Percentiles rank a stretch among this genome's conserved stretches.
These are phyloP conservation scores for Caerostris extrusa DNA, from an alignment of 1,140 invertebrate species.

Conservation along the genomic window DNA sequence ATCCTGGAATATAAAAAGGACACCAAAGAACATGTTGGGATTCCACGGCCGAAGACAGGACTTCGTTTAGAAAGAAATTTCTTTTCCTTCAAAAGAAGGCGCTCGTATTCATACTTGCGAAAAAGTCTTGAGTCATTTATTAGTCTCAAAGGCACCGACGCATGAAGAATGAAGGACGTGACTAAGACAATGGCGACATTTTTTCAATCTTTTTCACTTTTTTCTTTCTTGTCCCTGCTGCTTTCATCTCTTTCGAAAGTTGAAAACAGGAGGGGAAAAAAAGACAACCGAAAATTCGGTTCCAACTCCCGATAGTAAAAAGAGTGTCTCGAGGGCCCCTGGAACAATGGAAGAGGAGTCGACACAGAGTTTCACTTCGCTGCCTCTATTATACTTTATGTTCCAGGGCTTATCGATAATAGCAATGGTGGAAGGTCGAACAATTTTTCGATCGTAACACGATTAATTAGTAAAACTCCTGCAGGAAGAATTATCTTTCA, in stretches of 20 bases:
- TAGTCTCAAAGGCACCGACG: slow-evolving; percentile 15
- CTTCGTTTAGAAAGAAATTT: neutral
- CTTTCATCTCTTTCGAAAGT: neutral
- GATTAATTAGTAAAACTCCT: slow-evolving; percentile 24
- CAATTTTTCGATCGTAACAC: slow-evolving; percentile 18
- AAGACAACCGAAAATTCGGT: neutral
- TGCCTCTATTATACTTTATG: slow-evolving; percentile 15
- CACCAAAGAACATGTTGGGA: neutral
- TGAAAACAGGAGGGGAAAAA: neutral
- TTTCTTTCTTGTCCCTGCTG: neutral
- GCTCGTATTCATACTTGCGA: neutral
- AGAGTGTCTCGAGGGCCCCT: neutral
- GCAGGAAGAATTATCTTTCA: neutral
- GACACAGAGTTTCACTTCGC: neutral
- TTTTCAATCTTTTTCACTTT: neutral
- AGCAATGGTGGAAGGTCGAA: neutral
- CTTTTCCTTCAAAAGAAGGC: neutral
- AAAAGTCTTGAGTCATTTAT: slow-evolving; percentile 45
- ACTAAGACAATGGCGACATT: slow-evolving; percentile 15
- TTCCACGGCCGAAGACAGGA: neutral
- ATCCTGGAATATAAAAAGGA: neutral
- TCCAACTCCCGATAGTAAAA: slow-evolving; percentile 28
- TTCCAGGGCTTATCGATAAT: neutral
- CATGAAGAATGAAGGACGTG: slow-evolving; percentile 25
- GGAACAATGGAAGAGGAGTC: neutral